Conservation (phyloP, 2,888 invertebrate species). For the Drosophila maculinotata region DNA sequence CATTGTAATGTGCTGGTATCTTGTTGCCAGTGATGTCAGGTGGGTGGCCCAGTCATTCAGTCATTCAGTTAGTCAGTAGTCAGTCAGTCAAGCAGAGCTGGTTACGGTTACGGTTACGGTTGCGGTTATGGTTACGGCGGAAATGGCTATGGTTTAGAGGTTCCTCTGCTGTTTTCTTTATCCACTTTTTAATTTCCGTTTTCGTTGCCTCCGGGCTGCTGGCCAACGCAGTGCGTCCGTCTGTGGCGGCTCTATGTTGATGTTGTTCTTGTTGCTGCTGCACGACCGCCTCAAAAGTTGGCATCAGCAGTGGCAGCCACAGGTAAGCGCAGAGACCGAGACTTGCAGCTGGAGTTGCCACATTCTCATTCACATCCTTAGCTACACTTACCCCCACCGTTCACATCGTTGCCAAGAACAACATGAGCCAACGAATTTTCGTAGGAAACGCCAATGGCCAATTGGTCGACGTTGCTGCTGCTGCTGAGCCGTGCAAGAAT, state of each 20-base stretch:
- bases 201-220: slow-evolving; percentile 56
- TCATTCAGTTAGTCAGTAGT: slow-evolving; percentile 24
- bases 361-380: slow-evolving; percentile 18
- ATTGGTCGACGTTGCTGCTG: slow-evolving; percentile 33
- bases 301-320: slow-evolving; percentile 40
- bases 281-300: too few relatives aligned
- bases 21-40: slow-evolving; percentile 57
- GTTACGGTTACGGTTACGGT: slow-evolving; percentile 48
- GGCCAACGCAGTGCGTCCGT: slow-evolving; percentile 28
- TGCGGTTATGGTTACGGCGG: slow-evolving; percentile 53
- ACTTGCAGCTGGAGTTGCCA: slow-evolving; percentile 46
- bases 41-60: slow-evolving; percentile 10
- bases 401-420: slow-evolving; percentile 73
- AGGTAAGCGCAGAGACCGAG: slow-evolving; percentile 40
- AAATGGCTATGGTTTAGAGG: slow-evolving; percentile 71
- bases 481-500: slow-evolving; percentile 43
- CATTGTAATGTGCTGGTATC: slow-evolving; percentile 77
- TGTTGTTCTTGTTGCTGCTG: slow-evolving; percentile 52
- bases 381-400: slow-evolving; percentile 28
- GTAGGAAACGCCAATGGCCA: slow-evolving; percentile 69
- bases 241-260: slow-evolving; percentile 36
- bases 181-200: slow-evolving; percentile 80
- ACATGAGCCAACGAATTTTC: slow-evolving; percentile 67
- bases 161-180: slow-evolving; percentile 75
- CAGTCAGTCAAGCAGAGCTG: slow-evolving; percentile 43